These are phyloP conservation scores for Rissa tridactyla DNA, from an alignment of 2,113 vertebrate genomes.

Conservation along the genomic window DNA sequence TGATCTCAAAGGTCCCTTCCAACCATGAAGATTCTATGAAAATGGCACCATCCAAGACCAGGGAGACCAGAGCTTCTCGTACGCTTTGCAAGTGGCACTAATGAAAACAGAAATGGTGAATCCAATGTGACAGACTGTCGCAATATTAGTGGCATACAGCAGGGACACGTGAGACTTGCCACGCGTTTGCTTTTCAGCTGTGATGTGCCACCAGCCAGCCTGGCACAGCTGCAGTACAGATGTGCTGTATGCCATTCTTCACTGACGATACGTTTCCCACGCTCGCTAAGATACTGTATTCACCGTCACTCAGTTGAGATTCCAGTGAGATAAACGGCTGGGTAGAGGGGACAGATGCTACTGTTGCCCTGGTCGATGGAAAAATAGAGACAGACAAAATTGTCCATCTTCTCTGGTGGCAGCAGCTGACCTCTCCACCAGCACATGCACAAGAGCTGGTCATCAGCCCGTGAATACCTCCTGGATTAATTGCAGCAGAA, in stretches of 20 bases:
- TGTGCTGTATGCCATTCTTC: not conserved
- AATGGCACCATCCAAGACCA: not conserved
- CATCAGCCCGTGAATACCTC: not conserved
- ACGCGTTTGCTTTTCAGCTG: not conserved
- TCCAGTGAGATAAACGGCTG: not conserved
- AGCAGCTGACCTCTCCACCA: not conserved
- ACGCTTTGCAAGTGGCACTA: not conserved
- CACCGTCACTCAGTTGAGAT: not conserved
- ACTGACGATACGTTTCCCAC: not conserved
- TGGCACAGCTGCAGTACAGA: conserved; percentile 25
- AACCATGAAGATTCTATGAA: not conserved
- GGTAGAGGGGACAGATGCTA: not conserved
- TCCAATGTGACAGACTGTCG: not conserved
- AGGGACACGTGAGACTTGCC: not conserved
- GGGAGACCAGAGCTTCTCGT: not conserved
- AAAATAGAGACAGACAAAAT: not conserved
- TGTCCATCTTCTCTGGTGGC: not conserved
- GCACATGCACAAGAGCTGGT: not conserved
- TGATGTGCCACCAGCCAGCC: not conserved
- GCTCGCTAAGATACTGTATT: not conserved
- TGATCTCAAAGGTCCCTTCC: too few species aligned
- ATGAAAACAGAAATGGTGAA: not conserved
- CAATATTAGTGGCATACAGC: not conserved
- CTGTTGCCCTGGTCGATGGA: not conserved
- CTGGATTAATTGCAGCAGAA: not conserved